Conservation (phyloP, 1,140 invertebrate species). For the Leptinotarsa lineolata region DNA sequence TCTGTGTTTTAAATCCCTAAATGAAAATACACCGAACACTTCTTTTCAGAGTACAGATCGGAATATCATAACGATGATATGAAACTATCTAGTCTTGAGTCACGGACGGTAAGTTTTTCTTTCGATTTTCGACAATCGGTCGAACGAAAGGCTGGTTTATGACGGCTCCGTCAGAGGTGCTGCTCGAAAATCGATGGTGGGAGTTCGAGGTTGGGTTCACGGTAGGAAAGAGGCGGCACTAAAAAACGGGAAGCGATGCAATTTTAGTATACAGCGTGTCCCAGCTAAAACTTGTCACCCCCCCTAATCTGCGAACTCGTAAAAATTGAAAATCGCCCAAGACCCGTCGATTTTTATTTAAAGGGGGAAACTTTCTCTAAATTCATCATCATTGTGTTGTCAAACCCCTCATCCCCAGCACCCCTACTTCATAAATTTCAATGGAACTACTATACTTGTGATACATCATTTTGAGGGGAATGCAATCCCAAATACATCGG, state of each 20-base stretch:
- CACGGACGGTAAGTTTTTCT: slow-evolving; percentile 21
- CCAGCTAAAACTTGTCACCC: no score
- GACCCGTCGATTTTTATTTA: no score
- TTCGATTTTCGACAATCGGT: slow-evolving; percentile 7
- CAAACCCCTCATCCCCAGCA: no score
- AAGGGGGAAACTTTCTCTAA: no score
- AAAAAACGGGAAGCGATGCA: background rate
- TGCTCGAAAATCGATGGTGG: slow-evolving; percentile 19
- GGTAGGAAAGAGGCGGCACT: background rate
- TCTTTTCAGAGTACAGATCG: slow-evolving; percentile 11
- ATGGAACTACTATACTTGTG: no score
- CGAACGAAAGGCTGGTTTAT: slow-evolving; percentile 18
- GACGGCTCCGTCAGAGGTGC: slow-evolving; percentile 11
- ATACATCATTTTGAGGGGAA: no score
- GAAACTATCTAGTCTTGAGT: slow-evolving; percentile 16
- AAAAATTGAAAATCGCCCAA: no score
- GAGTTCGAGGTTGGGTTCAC: background rate
- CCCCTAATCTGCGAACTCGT: no score
- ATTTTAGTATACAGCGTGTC: no score
- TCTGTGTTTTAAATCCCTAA: slow-evolving; percentile 18
- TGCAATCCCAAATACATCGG: no score
- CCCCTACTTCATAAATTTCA: no score
- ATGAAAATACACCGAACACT: slow-evolving; percentile 18
- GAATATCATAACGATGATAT: slow-evolving; percentile 21
- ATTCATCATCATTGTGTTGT: no score